Percentiles rank a stretch among this genome's conserved stretches.
Evolutionary conservation across 2,113 vertebrate genomes (phyloP).

Genomic region (Apus apus): DNA sequence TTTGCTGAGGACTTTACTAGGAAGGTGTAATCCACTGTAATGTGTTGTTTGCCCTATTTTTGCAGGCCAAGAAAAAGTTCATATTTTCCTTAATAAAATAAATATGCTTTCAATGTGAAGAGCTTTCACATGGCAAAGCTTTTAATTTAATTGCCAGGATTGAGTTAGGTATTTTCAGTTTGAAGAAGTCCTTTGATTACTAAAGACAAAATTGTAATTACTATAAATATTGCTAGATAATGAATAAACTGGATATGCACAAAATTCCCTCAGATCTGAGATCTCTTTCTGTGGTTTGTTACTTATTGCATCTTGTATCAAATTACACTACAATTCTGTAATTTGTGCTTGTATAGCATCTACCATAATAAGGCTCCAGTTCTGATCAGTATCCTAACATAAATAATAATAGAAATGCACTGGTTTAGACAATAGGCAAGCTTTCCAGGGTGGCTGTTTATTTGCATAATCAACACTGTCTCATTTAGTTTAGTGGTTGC

Average conservation of each 20-base stretch:
- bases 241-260: neutral
- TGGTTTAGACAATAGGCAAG: neutral
- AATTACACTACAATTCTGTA: neutral
- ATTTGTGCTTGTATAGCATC: neutral
- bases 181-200: neutral
- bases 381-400: neutral
- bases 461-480: constrained; percentile 23
- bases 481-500: constrained; percentile 17
- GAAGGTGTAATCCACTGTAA: neutral
- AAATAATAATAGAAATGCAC: neutral
- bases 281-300: neutral
- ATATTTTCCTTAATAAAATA: neutral
- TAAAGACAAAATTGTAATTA: neutral
- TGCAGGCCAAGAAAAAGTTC: neutral
- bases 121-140: neutral
- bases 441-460: neutral
- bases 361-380: neutral
- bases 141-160: constrained; percentile 17
- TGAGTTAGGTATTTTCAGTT: constrained; percentile 20
- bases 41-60: neutral
- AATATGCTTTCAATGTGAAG: neutral
- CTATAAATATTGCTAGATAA: neutral
- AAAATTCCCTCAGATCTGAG: neutral
- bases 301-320: neutral
- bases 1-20: neutral